phyloP scores from a whole-genome alignment of 2,888 invertebrate genomes.

The Spodoptera picta region DNA sequence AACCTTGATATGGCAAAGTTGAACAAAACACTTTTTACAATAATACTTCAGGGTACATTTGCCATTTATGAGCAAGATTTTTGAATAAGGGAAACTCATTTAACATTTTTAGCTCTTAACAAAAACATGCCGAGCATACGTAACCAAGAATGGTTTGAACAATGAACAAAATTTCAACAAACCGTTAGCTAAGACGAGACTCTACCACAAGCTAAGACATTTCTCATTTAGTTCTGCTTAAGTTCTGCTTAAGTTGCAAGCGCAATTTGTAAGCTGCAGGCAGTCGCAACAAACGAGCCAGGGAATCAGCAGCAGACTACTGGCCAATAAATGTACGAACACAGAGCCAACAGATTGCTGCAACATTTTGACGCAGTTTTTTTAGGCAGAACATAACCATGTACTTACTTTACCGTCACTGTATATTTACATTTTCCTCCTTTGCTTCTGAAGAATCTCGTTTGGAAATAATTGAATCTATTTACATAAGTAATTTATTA shows the following conservation, averaged over 20 bases:
- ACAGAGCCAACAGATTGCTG: background rate
- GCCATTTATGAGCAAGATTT: too few relatives aligned
- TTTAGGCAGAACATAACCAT: too few relatives aligned
- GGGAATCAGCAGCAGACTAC: slow-evolving; percentile 29
- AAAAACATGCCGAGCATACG: background rate
- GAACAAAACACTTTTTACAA: slow-evolving; percentile 11
- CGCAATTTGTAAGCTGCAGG: slow-evolving; percentile 37
- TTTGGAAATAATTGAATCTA: slow-evolving; percentile 19
- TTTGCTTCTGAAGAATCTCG: slow-evolving; percentile 17
- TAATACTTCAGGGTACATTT: slow-evolving; percentile 1
- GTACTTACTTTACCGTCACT: too few relatives aligned
- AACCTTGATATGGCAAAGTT: slow-evolving; percentile 12
- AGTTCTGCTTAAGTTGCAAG: slow-evolving; percentile 38
- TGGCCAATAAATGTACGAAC: slow-evolving; percentile 9
- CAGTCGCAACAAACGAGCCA: slow-evolving; percentile 23
- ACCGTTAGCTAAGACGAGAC: slow-evolving; percentile 35
- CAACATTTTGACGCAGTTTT: background rate
- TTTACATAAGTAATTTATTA: slow-evolving; percentile 33
- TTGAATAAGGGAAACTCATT: background rate
- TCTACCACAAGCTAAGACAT: slow-evolving; percentile 33
- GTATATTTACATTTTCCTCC: background rate
- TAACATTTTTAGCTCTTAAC: background rate
- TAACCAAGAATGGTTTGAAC: slow-evolving; percentile 2
- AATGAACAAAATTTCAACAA: slow-evolving; percentile 42
- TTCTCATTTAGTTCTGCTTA: slow-evolving; percentile 38